phyloP scores from a whole-genome alignment of 2,113 vertebrate species.

The Paralichthys olivaceus region DNA sequence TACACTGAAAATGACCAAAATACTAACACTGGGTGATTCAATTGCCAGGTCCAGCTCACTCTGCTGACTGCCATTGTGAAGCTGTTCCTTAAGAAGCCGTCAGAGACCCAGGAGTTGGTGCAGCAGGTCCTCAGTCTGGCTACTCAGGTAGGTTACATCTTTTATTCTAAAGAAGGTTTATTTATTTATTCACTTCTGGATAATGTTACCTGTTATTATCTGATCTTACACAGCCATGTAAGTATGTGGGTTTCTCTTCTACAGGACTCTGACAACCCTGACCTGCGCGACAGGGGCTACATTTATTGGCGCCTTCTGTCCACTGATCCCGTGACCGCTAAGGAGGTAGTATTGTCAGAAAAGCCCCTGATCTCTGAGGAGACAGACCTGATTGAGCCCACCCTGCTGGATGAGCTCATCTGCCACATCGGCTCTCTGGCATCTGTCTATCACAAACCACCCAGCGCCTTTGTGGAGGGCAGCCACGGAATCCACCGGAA shows the following conservation, averaged over 20 bases:
- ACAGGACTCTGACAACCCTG: slow-evolving; percentile 98
- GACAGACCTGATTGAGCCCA: slow-evolving; percentile 96
- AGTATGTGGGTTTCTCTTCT: neutral
- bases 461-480: slow-evolving; percentile 97
- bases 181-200: neutral
- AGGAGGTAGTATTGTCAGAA: slow-evolving; percentile 97
- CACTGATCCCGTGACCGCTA: slow-evolving; percentile 97
- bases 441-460: slow-evolving; percentile 97
- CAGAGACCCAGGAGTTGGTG: slow-evolving; percentile 96
- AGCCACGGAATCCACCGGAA: slow-evolving; percentile 98
- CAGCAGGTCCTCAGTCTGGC: slow-evolving; percentile 97
- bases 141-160: slow-evolving; percentile 87
- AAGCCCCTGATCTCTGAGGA: slow-evolving; percentile 98
- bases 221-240: neutral
- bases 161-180: neutral
- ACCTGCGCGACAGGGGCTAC: slow-evolving; percentile 97
- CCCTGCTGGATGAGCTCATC: slow-evolving; percentile 95
- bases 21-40: neutral
- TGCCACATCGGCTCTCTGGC: slow-evolving; percentile 98
- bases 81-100: slow-evolving; percentile 96
- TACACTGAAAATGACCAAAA: neutral
- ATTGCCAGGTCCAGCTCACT: slow-evolving; percentile 92
- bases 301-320: slow-evolving; percentile 99
- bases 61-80: slow-evolving; percentile 97
- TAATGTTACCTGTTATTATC: neutral